A percentile compares a stretch with the other conserved stretches of the same genome.
Evolutionary conservation across 1,140 invertebrate genomes (phyloP).

Genomic region (Drosophila fuyamai): DNA sequence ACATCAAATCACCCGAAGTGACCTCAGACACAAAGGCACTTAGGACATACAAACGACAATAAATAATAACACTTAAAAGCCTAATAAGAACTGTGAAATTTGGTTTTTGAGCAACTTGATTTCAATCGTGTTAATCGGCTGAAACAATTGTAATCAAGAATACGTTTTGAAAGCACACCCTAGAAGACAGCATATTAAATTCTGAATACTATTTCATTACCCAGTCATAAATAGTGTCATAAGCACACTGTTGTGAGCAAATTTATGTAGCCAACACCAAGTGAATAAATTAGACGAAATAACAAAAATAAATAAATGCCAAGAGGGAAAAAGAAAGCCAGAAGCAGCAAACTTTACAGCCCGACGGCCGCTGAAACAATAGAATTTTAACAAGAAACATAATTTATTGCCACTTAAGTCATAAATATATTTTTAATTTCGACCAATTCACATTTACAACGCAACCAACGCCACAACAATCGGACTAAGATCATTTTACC

Average conservation of each 20-base stretch:
- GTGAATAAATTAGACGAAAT: conserved; percentile 54
- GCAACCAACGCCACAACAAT: conserved; percentile 42
- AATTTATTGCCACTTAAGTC: conserved; percentile 83
- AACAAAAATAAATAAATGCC: conserved; percentile 53
- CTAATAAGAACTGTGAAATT: neutral
- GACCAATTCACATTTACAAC: conserved; percentile 77
- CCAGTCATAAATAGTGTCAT: conserved; percentile 58
- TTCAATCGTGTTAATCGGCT: neutral
- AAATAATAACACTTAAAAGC: conserved; percentile 32
- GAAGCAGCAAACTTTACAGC: conserved; percentile 19
- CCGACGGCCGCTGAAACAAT: conserved; percentile 61
- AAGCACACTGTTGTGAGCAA: conserved; percentile 21
- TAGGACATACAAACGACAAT: conserved; percentile 1
- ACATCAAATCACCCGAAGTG: conserved; percentile 59
- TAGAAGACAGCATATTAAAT: conserved; percentile 1
- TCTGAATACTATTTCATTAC: conserved; percentile 50
- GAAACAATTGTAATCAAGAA: neutral
- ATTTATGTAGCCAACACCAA: conserved; percentile 44
- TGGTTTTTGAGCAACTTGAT: neutral
- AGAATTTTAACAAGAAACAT: conserved; percentile 82
- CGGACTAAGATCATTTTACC: conserved; percentile 36
- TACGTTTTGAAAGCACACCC: neutral
- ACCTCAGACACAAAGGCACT: conserved; percentile 28
- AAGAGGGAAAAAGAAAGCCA: conserved; percentile 27
- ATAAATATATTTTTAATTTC: conserved; percentile 84